Base-by-base conservation (phyloP, 1,140 invertebrate species). In the Kradibia gibbosae region DNA sequence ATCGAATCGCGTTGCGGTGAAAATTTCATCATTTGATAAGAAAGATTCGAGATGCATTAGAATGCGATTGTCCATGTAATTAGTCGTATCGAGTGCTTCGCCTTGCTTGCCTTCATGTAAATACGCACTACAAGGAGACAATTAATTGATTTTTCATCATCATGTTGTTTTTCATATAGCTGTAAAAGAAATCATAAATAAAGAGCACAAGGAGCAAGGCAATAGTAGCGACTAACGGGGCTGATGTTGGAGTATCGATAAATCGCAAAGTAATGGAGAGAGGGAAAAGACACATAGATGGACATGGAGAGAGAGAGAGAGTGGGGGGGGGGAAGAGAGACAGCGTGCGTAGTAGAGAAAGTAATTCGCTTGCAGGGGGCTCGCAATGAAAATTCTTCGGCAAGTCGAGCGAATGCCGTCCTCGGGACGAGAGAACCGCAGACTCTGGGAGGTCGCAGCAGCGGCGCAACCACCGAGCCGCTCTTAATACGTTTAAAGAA, bases 71-170 rank as follows among this genome's bases (percentile, higher is more conserved):
- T 71, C 34, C 45, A 17, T 57, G 25, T 17, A 39, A 75, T 75
- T 79, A 71, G 77, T 71, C 75, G 81, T 82, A 82, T 70, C 67
- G 8, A 36, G 70, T 81, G 25, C 36, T 72, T 28, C 3, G 11
- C 15, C 48, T 36, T 28, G 4, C 28, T 22, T 67, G 7, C 48
- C 48, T 48, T 62, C 15, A 62, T 20, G n/a, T n/a, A 31, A 28
- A 62, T 25, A 28, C 28, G 5, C 28, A 53, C 22, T 17, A 3
- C 4, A 53, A 53, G 15, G 50, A 53, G 22, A 53, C 15, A 20
- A 22, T n/a, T n/a, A n/a, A n/a, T n/a, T n/a, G n/a, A n/a, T n/a
- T n/a, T n/a, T 22, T 53, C 5, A 22, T 53, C 50, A 17, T 53
- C 22, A 53, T 11, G 0, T 48, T 31, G 15, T 71, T 25, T 34